Base-by-base conservation (phyloP, 2,797 vertebrate genomes). In the Sebastes iracundus region DNA sequence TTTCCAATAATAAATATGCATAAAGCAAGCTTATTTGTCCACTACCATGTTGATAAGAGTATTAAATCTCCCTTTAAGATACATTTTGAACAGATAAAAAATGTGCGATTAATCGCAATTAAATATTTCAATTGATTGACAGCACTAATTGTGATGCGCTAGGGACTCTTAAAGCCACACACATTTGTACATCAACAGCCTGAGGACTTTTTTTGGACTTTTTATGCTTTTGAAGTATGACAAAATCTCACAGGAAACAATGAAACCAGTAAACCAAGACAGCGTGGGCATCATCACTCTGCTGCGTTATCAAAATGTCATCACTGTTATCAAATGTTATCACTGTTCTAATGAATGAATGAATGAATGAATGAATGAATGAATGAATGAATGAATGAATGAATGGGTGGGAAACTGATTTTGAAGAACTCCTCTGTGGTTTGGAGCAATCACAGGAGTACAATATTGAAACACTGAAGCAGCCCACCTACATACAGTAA, bases 331-430 rank as follows among this genome's bases (percentile, higher is more conserved):
- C 14, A 69, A 38, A 30, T 69, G 56, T n/a, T 35, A 76, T 72
- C 65, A 8, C 46, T 76, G 52, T 38, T 79, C 23, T 28, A 30
- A 70, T 79, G 32, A 81, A 83, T 77, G 18, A 30, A 75, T 67
- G 0, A 72, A 55, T 81, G 33, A 33, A 55, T 81, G 7, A 35
- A 12, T 12, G 46, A 80, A 13, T 11, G 46, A 80, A 77, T 67
- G 0, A 72, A 58, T 81, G 38, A 42, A 56, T 81, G 5, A 42
- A 16, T 16, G 49, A 80, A 18, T 7, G 49, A 80, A 77, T 68
- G 0, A 73, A 79, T 38, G 33, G 65, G 7, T 25, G 71, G n/a
- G 58, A 69, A 85, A 76, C 55, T 69, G 27, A 55, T n/a, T 60
- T 66, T 71, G 33, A 59, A 78, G 49, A 76, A 9, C 6, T 59